Conservation (phyloP, 2,888 invertebrate genomes). For the Ormyrus nitidulus region DNA sequence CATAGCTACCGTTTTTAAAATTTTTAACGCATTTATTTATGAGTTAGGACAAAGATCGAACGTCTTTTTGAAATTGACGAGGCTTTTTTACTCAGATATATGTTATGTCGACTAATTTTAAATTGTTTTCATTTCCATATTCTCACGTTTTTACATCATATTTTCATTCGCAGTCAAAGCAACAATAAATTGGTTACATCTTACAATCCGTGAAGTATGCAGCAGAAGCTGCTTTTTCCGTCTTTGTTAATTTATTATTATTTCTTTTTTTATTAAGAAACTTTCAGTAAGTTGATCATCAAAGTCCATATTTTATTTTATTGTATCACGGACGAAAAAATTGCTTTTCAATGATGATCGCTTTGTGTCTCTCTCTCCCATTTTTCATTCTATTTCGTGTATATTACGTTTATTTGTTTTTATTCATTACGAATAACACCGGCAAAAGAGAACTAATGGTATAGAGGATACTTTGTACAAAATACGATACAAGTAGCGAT, state of each 20-base stretch:
- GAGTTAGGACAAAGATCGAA: slow-evolving; percentile 54
- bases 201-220: slow-evolving; percentile 35
- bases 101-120: slow-evolving; percentile 43
- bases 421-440: slow-evolving; percentile 62
- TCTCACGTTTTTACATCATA: slow-evolving; percentile 14
- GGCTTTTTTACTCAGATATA: slow-evolving; percentile 42
- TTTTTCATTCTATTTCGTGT: slow-evolving; percentile 46
- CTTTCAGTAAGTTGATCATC: slow-evolving; percentile 50
- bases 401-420: slow-evolving; percentile 52
- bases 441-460: slow-evolving; percentile 68
- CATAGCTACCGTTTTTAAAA: slow-evolving; percentile 17
- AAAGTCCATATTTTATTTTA: slow-evolving; percentile 48
- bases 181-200: slow-evolving; percentile 48
- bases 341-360: slow-evolving; percentile 24
- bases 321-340: slow-evolving; percentile 36
- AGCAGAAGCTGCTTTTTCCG: neutral
- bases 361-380: slow-evolving; percentile 27
- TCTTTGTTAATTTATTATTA: slow-evolving; percentile 9
- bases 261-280: slow-evolving; percentile 54
- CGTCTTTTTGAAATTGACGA: slow-evolving; percentile 54
- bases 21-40: slow-evolving; percentile 50
- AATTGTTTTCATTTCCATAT: neutral
- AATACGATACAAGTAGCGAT: slow-evolving; percentile 74
- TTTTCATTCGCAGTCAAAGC: slow-evolving; percentile 42
- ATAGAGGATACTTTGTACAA: slow-evolving; percentile 73